phyloP scores from a whole-genome alignment of 2,888 invertebrate species.

The Rotaria socialis region DNA sequence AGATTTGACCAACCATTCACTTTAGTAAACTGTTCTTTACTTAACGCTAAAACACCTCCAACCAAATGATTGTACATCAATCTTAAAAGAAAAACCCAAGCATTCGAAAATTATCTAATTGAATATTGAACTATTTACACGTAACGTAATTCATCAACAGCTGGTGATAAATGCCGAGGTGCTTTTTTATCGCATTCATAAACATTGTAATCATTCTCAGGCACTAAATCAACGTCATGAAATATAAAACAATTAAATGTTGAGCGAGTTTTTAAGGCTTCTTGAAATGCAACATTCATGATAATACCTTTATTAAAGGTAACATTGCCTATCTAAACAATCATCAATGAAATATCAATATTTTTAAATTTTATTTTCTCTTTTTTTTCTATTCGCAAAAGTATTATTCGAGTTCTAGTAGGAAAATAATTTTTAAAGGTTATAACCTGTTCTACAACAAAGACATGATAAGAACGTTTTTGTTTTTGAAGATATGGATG shows the following conservation, averaged over 20 bases:
- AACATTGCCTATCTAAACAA: slow-evolving; percentile 64
- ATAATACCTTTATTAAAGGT: slow-evolving; percentile 89
- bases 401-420: no score
- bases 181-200: slow-evolving; percentile 41
- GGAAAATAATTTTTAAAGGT: no score
- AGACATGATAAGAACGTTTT: slow-evolving; percentile 61
- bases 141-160: slow-evolving; percentile 46
- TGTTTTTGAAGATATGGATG: slow-evolving; percentile 63
- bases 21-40: slow-evolving; percentile 37
- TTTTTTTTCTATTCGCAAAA: not conserved
- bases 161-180: slow-evolving; percentile 42
- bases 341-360: no score
- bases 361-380: no score
- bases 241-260: slow-evolving; percentile 52
- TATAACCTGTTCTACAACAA: slow-evolving; percentile 62
- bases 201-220: slow-evolving; percentile 44
- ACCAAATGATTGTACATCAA: slow-evolving; percentile 46
- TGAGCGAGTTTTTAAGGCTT: slow-evolving; percentile 76
- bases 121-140: slow-evolving; percentile 9
- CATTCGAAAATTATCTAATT: not conserved
- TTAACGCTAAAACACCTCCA: slow-evolving; percentile 45
- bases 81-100: slow-evolving; percentile 25
- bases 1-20: slow-evolving; percentile 45
- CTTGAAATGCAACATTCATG: slow-evolving; percentile 91
- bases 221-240: slow-evolving; percentile 47